phyloP scores from a whole-genome alignment of 2,888 invertebrate species.

The Agapostemon virescens region DNA sequence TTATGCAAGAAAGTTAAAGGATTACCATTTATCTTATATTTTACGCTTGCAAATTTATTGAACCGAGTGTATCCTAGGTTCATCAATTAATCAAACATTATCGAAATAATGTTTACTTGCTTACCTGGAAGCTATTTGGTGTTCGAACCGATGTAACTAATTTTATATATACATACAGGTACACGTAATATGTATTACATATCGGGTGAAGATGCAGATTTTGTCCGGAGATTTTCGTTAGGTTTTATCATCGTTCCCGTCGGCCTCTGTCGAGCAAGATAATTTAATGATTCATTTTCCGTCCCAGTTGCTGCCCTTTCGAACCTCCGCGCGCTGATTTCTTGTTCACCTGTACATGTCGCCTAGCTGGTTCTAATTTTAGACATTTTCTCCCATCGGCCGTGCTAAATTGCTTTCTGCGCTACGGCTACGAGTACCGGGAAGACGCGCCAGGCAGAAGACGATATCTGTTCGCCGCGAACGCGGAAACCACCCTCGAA shows the following conservation, averaged over 20 bases:
- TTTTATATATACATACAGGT: too few species aligned
- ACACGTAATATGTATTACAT: too few species aligned
- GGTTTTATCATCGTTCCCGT: background rate
- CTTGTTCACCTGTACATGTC: conserved; percentile 32
- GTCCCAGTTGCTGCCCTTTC: conserved; percentile 23
- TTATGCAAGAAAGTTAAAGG: too few species aligned
- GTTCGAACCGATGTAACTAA: too few species aligned
- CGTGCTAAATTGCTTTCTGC: conserved; percentile 33
- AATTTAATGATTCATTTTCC: conserved; percentile 49
- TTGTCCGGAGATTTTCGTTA: too few species aligned
- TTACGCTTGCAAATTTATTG: too few species aligned
- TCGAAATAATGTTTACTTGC: too few species aligned
- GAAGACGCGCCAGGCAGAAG: background rate
- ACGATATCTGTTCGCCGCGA: background rate
- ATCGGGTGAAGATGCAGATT: conserved; percentile 6
- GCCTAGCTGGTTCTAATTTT: conserved; percentile 39
- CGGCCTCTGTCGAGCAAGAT: conserved; percentile 32
- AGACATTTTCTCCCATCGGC: conserved; percentile 40
- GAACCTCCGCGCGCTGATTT: conserved; percentile 32
- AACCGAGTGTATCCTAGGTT: too few species aligned
- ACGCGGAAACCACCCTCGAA: background rate
- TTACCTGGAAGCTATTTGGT: too few species aligned
- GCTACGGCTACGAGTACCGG: background rate
- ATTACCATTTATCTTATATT: too few species aligned
- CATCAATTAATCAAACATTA: too few species aligned